Percentiles rank a stretch among this genome's conserved stretches.
These are phyloP conservation scores for Melanaphis sacchari DNA, from an alignment of 1,140 invertebrate genomes.

Conservation along the genomic window DNA sequence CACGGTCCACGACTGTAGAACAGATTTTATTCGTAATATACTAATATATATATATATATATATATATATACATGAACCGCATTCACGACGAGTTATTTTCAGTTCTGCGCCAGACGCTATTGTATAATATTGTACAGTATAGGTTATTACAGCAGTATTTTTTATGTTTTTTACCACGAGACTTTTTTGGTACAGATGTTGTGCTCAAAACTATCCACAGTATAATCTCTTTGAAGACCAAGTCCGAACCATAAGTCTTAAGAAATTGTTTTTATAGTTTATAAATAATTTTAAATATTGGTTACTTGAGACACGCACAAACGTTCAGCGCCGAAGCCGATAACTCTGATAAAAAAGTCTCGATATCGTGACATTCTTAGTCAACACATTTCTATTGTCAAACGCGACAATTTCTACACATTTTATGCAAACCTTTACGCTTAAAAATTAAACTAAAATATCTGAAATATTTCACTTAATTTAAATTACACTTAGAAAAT, in stretches of 20 bases:
- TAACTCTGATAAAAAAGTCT: not conserved
- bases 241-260: no score
- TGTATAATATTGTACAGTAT: not conserved
- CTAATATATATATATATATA: no score
- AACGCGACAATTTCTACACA: not conserved
- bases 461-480: not conserved
- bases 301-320: no score
- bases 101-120: not conserved
- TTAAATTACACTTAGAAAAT: not conserved
- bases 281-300: no score
- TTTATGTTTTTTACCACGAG: no score
- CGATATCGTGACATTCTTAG: not conserved
- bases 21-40: not conserved
- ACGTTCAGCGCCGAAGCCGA: not conserved
- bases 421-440: not conserved
- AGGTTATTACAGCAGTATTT: not conserved
- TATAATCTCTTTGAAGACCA: no score
- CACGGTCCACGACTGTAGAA: not conserved
- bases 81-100: not conserved
- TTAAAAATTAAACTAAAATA: not conserved
- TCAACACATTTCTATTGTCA: not conserved
- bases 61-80: not conserved
- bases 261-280: not conserved
- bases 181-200: no score
- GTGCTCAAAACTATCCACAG: no score